Conservation (phyloP, 2,888 invertebrate genomes). For the Molorchus minor region DNA sequence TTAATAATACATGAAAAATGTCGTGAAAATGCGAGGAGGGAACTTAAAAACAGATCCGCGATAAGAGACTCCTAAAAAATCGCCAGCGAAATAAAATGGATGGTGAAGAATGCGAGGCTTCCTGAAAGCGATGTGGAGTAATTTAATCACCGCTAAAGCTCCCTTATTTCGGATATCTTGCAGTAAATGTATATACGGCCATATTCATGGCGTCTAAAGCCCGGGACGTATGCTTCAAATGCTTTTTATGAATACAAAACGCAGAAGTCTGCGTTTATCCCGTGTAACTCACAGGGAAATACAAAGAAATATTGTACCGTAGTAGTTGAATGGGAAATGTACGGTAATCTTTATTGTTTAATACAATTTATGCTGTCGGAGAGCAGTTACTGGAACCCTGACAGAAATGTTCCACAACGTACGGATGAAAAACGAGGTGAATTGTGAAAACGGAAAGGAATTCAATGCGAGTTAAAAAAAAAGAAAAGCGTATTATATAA, state of each 20-base stretch:
- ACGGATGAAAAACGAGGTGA: neutral
- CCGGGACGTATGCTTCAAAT: constrained; percentile 13
- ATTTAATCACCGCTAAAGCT: constrained; percentile 30
- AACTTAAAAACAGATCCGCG: neutral
- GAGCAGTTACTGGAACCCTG: neutral
- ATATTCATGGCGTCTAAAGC: constrained; percentile 25
- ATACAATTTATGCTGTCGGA: neutral
- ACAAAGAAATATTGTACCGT: constrained; percentile 3
- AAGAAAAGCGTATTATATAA: too few species aligned
- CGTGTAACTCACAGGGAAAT: neutral
- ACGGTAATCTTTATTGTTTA: constrained; percentile 10
- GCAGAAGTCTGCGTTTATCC: neutral
- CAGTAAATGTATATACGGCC: constrained; percentile 26
- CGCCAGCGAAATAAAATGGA: constrained; percentile 14
- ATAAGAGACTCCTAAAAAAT: constrained; percentile 8
- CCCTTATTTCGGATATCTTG: constrained; percentile 17
- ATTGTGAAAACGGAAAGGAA: neutral
- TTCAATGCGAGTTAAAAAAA: too few species aligned
- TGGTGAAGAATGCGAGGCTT: constrained; percentile 9
- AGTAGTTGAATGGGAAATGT: neutral
- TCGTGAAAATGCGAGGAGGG: neutral
- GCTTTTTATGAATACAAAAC: constrained; percentile 17
- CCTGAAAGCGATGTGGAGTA: constrained; percentile 20
- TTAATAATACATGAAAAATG: constrained; percentile 26
- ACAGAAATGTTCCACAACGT: neutral